phyloP scores from a whole-genome alignment of 2,113 vertebrate species.

The Girardinichthys multiradiatus region DNA sequence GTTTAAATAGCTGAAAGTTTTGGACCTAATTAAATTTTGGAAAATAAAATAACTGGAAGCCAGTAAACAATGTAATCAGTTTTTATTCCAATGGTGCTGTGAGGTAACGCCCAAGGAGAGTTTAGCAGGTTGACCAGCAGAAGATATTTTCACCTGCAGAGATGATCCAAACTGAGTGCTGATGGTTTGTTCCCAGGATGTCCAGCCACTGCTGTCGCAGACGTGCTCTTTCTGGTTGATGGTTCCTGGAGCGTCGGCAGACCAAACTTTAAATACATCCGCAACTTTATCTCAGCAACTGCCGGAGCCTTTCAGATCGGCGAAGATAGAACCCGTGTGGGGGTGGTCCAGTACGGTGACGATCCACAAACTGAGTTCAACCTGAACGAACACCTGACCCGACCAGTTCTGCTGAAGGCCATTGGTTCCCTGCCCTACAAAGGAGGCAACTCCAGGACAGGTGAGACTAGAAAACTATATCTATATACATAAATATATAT shows the following conservation, averaged over 20 bases:
- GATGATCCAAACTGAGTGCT: neutral
- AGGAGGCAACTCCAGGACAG: constrained; percentile 92
- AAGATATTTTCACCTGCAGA: constrained; percentile 10
- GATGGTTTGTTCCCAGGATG: constrained; percentile 83
- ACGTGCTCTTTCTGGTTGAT: constrained; percentile 92
- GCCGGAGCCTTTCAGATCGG: constrained; percentile 93
- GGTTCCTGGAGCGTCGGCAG: constrained; percentile 92
- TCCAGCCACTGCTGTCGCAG: constrained; percentile 84
- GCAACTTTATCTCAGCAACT: constrained; percentile 85
- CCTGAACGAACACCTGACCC: constrained; percentile 84
- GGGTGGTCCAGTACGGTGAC: constrained; percentile 90
- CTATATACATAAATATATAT: no score
- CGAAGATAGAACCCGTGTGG: constrained; percentile 89
- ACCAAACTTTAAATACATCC: constrained; percentile 88
- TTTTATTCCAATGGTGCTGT: neutral
- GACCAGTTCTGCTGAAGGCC: constrained; percentile 85
- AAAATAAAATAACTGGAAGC: no score
- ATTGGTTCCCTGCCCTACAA: constrained; percentile 89
- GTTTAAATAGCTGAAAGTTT: no score
- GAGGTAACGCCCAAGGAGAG: neutral
- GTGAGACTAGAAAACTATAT: neutral
- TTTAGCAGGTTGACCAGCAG: neutral
- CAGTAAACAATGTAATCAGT: no score
- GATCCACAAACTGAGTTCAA: constrained; percentile 89
- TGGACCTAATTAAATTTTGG: no score